Conservation (phyloP, 2,797 vertebrate genomes). For the Propithecus deckenii region DNA sequence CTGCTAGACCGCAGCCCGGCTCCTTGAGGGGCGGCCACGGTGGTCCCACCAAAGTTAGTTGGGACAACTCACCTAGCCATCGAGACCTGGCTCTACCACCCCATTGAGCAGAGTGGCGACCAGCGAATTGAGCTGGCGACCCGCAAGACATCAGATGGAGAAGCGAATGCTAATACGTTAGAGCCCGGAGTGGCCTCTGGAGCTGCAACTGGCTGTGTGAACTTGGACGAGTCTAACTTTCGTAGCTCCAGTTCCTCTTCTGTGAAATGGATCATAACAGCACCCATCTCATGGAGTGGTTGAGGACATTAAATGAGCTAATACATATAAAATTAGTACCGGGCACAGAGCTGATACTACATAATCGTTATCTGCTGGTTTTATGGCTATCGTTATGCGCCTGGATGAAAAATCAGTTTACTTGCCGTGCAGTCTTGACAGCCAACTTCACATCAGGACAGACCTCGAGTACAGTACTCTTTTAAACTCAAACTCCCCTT, state of each 20-base stretch:
- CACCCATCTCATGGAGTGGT: background rate
- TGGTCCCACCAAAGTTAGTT: too few species aligned
- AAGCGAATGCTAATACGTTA: background rate
- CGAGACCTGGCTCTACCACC: fast-evolving
- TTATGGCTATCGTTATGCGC: background rate
- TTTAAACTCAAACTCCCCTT: background rate
- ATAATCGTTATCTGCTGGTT: background rate
- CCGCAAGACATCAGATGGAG: background rate
- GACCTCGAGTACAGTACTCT: background rate
- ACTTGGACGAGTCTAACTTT: too few species aligned
- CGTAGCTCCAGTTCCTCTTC: background rate
- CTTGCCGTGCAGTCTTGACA: background rate
- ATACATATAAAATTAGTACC: background rate
- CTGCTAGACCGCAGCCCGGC: background rate
- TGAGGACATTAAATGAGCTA: too few species aligned
- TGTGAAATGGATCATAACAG: background rate
- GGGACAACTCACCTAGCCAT: background rate
- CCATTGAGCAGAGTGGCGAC: background rate
- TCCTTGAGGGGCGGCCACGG: fast-evolving
- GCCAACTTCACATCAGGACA: background rate
- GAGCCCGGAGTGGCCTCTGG: background rate
- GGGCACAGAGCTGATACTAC: fast-evolving
- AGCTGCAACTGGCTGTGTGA: background rate
- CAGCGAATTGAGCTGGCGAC: background rate
- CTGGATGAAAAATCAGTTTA: background rate